Evolutionary conservation across 2,113 vertebrate genomes (phyloP).

Genomic region (Coryphaenoides rupestris): DNA sequence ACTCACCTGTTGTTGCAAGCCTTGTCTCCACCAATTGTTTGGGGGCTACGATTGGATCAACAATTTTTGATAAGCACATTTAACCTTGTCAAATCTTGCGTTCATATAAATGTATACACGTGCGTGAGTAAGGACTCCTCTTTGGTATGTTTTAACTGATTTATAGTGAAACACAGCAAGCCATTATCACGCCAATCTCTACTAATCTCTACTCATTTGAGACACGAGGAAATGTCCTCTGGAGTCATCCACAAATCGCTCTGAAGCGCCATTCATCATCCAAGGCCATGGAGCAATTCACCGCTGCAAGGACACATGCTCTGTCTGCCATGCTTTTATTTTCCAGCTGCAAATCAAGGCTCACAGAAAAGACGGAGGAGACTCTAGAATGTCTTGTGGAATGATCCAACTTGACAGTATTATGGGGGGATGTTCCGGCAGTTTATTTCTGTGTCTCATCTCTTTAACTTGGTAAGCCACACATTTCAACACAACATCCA

Average conservation of each 20-base stretch:
- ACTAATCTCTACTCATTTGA: not conserved
- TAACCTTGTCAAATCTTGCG: too few species aligned
- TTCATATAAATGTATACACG: too few species aligned
- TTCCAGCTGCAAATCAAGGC: not conserved
- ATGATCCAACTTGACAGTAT: constrained; percentile 5
- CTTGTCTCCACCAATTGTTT: too few species aligned
- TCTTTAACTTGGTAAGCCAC: constrained; percentile 15
- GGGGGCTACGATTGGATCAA: too few species aligned
- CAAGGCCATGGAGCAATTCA: constrained; percentile 20
- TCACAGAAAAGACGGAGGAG: not conserved
- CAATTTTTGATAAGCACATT: too few species aligned
- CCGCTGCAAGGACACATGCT: not conserved
- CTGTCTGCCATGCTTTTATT: constrained; percentile 1
- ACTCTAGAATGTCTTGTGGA: too few species aligned
- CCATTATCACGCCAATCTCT: too few species aligned
- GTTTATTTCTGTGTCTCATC: constrained; percentile 36
- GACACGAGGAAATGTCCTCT: not conserved
- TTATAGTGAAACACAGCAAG: too few species aligned
- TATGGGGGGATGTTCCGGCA: constrained; percentile 24
- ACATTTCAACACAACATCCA: constrained; percentile 16
- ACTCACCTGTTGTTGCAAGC: too few species aligned
- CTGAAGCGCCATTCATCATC: constrained; percentile 3
- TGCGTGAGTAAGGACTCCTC: too few species aligned
- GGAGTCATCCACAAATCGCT: not conserved
- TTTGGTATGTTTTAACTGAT: too few species aligned